Base-by-base conservation (phyloP, 2,888 invertebrate genomes). In the Lasioglossum vierecki region DNA sequence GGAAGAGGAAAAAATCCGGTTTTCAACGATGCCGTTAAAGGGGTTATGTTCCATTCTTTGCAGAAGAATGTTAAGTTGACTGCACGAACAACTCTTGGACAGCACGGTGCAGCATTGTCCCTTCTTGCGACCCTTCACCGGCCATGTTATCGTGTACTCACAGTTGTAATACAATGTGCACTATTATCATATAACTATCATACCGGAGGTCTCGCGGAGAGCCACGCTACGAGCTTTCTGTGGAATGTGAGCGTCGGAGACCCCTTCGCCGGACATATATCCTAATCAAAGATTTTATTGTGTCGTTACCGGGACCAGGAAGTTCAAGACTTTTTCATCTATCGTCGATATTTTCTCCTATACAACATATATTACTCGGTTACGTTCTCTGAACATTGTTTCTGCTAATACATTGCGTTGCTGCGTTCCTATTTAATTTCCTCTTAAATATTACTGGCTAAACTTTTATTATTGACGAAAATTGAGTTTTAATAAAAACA, bases 151-250 rank as follows among this genome's bases (percentile, higher is more conserved):
- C 84, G 86, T 84, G 88, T 86, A 88, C 74, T 79, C 86, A 72
- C 82, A 49, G 83, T 90, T 91, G 90, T 90, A 90, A 87, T 86
- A 91, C 88, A 88, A 79, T 84, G 83, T 84, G 83, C 88, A 83
- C 85, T 86, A 91, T 91, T 90, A 91, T 84, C 90, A 90, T 90
- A 91, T 90, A 90, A 90, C 91, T 90, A 90, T 86, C 75, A 84
- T 73, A 79, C 80, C 68, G 83, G 72, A 73, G 66, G 78, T 49
- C 76, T 83, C 80, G 79, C 89, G 85, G 79, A 86, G 80, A 79
- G n/a, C 66, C 60, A 70, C 77, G 81, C 85, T 82, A 80, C 57
- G 46, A 26, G 49, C 44, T 80, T 81, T 76, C 80, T 57, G 49
- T 79, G 71, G 70, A 81, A 80, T 66, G 77, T 71, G 63, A 80